phyloP scores from a whole-genome alignment of 2,113 vertebrate genomes.

The Sardina pilchardus region DNA sequence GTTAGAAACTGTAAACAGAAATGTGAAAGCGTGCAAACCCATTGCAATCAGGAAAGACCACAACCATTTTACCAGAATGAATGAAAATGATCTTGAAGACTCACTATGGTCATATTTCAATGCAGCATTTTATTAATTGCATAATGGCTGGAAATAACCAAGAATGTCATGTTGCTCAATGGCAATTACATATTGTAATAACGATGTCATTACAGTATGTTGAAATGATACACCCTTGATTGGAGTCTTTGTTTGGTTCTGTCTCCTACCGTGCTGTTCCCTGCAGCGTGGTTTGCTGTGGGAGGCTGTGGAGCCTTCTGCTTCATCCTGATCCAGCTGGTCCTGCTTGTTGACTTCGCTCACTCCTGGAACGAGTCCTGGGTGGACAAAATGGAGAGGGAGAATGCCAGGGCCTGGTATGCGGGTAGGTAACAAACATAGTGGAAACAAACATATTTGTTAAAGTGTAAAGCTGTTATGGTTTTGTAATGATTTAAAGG shows the following conservation, averaged over 20 bases:
- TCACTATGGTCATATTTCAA: too few relatives aligned
- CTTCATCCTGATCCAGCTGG: constrained; percentile 92
- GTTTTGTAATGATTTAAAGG: neutral
- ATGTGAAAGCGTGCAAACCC: neutral
- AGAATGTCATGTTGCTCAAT: neutral
- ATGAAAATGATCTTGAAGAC: neutral
- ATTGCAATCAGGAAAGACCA: neutral
- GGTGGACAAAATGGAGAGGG: constrained; percentile 82
- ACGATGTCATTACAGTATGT: neutral
- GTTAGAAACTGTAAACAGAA: neutral
- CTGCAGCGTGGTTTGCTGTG: constrained; percentile 81
- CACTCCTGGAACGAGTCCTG: constrained; percentile 90
- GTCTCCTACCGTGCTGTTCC: neutral
- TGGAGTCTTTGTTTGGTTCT: neutral
- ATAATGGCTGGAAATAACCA: too few relatives aligned
- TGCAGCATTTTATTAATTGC: too few relatives aligned
- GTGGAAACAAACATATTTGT: neutral
- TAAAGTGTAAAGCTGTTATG: neutral
- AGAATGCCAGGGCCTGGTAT: constrained; percentile 83
- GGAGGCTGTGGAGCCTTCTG: constrained; percentile 77
- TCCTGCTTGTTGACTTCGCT: constrained; percentile 88
- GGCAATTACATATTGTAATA: neutral
- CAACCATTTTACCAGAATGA: neutral
- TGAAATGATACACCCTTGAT: neutral
- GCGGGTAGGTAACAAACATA: constrained; percentile 73